These are phyloP conservation scores for Mellivora capensis DNA, from an alignment of 2,113 vertebrate species.

Conservation along the genomic window DNA sequence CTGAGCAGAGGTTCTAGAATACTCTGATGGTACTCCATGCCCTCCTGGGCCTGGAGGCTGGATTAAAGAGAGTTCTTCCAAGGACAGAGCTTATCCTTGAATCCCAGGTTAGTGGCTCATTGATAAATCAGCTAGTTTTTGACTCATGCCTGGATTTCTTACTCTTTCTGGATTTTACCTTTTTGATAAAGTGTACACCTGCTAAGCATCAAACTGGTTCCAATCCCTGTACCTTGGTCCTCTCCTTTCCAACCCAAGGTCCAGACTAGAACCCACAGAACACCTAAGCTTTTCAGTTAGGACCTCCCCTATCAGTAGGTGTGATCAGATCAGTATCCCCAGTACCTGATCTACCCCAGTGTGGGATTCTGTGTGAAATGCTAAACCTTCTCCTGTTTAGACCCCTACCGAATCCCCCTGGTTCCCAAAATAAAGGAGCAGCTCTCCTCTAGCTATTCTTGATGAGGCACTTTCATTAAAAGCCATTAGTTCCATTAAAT, in stretches of 20 bases:
- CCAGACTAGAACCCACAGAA: not conserved
- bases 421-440: not conserved
- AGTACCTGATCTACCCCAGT: not conserved
- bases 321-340: not conserved
- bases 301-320: not conserved
- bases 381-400: not conserved
- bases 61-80: not conserved
- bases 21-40: not conserved
- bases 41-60: not conserved
- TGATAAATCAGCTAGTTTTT: not conserved
- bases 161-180: not conserved
- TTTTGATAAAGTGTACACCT: not conserved
- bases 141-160: not conserved
- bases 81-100: not conserved
- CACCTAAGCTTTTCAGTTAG: not conserved
- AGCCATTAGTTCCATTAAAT: not conserved
- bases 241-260: not conserved
- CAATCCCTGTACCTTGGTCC: not conserved
- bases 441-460: not conserved
- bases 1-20: not conserved
- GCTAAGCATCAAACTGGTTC: not conserved
- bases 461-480: not conserved
- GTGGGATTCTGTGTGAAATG: not conserved
- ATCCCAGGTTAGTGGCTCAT: not conserved
- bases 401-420: not conserved